Percentiles rank a stretch among this genome's conserved stretches.
Conservation (phyloP, 2,888 invertebrate genomes). For the Phengaris arion region DNA sequence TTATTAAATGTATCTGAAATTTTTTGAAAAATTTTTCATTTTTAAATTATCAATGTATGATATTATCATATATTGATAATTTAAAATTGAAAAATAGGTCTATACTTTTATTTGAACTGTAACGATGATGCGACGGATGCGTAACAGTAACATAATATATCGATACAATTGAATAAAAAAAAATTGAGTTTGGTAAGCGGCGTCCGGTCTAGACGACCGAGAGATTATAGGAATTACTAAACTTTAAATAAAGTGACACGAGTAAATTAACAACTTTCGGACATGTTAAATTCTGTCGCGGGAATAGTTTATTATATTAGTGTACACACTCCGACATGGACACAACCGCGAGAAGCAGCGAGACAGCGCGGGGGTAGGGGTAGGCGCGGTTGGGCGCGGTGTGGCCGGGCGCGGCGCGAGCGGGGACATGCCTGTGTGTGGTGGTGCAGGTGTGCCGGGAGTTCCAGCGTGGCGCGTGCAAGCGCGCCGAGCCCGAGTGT, state of each 20-base stretch:
- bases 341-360: background rate
- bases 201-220: conserved; percentile 62
- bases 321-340: background rate
- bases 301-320: background rate
- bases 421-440: conserved; percentile 69
- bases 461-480: conserved; percentile 99
- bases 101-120: background rate
- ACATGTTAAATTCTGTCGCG: background rate
- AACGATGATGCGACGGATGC: conserved; percentile 71
- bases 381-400: conserved; percentile 34
- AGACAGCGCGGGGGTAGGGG: conserved; percentile 15
- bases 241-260: background rate
- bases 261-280: background rate
- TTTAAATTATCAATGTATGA: background rate
- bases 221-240: conserved; percentile 8
- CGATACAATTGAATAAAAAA: conserved; percentile 29
- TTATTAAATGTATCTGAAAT: background rate
- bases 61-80: background rate
- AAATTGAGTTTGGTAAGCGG: conserved; percentile 53
- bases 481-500: conserved; percentile 98
- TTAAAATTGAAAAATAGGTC: background rate
- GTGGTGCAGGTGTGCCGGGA: conserved; percentile 96
- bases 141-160: conserved; percentile 45
- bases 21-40: background rate
- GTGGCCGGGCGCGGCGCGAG: conserved; percentile 43